Evolutionary conservation across 1,140 invertebrate species (phyloP), one percentile per base, ranked within the genome.

Genomic region (Copidosoma floridanum): DNA sequence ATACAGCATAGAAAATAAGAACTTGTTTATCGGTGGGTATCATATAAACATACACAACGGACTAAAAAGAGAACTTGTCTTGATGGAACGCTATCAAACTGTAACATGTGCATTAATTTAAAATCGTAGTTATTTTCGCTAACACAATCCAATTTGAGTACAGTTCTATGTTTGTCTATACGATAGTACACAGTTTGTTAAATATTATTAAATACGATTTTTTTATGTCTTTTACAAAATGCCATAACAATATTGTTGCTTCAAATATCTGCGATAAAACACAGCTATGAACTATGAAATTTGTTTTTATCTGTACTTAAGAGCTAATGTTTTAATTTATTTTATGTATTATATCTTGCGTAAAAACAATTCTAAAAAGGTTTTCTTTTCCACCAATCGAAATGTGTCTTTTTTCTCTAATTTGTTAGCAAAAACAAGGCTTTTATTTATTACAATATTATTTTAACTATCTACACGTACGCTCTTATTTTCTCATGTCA

Each of bases 1-100:
- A 37, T 63, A 65, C 58, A 76, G 72, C 76, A 77, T 77, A 76
- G 66, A 78, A 79, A 77, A 77, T 73, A 75, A 79, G 75, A 77
- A 79, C 78, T 78, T 79, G 78, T 79, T 79, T 66, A 77, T 71
- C 55, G 67, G 71, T 68, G 65, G 67, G 68, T 69, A 66, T 73
- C n/a, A n/a, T 73, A 75, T 74, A 71, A 75, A 77, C 67, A 66
- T 74, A 73, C 59, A n/a, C n/a, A 73, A 59, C 56, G 57, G 55
- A 64, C 59, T 59, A 51, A 44, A 44, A 26, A 14, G 29, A 37
- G 58, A 67, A 65, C 40, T 61, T 38, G 35, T 44, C 29, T 16
- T 38, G 37, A 55, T 60, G 52, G 52, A 50, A 51, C 27, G 57
- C 26, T 23, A n/a, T 47, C n/a, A 46, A 57, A 61, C 55, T 20